These are phyloP conservation scores for Xiphydria camelus DNA, from an alignment of 2,888 invertebrate genomes.

Conservation along the genomic window DNA sequence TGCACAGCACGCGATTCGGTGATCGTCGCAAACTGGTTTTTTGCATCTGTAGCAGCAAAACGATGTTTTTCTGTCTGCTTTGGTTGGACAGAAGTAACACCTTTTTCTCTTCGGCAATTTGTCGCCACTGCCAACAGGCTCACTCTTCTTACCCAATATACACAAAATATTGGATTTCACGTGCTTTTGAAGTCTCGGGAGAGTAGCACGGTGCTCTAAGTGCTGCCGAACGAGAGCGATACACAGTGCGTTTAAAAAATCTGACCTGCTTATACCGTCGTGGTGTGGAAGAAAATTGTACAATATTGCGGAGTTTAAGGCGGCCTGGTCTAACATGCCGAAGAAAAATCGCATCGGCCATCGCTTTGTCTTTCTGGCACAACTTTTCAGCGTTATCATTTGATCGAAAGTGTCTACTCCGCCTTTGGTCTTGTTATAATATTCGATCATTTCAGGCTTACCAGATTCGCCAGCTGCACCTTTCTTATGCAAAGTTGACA, in stretches of 20 bases:
- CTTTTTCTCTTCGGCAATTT: conserved; percentile 12
- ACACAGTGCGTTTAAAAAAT: neutral
- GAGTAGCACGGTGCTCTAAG: neutral
- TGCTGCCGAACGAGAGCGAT: neutral
- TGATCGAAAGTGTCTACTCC: too few relatives aligned
- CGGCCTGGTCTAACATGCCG: too few relatives aligned
- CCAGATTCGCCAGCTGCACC: too few relatives aligned
- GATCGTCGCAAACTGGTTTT: conserved; percentile 9
- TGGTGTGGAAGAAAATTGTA: too few relatives aligned
- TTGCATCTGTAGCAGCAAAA: conserved; percentile 11
- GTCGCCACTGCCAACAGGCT: too few relatives aligned
- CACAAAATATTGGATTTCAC: conserved; percentile 7
- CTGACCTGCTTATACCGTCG: neutral
- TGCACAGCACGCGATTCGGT: too few relatives aligned
- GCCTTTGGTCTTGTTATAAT: conserved; percentile 3
- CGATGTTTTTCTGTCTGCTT: conserved; percentile 9
- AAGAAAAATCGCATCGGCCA: too few relatives aligned
- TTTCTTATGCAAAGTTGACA: too few relatives aligned
- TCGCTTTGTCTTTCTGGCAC: too few relatives aligned
- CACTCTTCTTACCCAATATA: conserved; percentile 7
- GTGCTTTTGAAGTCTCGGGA: conserved; percentile 4
- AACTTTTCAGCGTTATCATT: too few relatives aligned
- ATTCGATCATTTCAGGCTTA: too few relatives aligned
- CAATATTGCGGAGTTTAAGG: too few relatives aligned
- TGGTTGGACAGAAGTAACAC: conserved; percentile 8